Evolutionary conservation across 2,888 invertebrate species (phyloP), one percentile per base, ranked within the genome.

Genomic region (Erebia aethiops): DNA sequence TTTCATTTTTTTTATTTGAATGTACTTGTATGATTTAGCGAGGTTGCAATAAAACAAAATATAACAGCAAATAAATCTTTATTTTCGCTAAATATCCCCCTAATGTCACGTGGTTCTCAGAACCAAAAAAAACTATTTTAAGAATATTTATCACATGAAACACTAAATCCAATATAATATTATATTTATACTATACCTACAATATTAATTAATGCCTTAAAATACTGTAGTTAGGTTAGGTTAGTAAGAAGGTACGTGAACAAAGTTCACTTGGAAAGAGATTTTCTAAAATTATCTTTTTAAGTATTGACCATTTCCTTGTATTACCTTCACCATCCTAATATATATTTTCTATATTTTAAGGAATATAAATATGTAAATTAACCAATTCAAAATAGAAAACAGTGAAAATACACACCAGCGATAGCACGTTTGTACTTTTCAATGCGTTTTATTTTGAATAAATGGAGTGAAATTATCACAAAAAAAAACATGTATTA

Each of bases 1-100:
- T 35, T 35, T 35, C 1, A 35, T 7, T 7, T 35, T 35, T 26
- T 43, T 43, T 43, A 43, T 10, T 43, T 9, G 1, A 43, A 26
- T 8, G 10, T 43, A 43, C 43, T 9, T 21, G 5, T 41, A 41
- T 5, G 16, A 21, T 16, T n/a, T 49, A 7, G 46, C 51, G 21
- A 43, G 21, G 11, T 43, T 46, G 1, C 46, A 66, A 66, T 56
- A 56, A 66, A 66, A 66, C 21, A 43, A 56, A 46, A 54, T 56
- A n/a, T 41, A 58, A 82, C 76, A 77, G 79, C 76, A 82, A 84
- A 84, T 69, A 82, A 81, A 84, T 83, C 83, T 87, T 84, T 86
- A 85, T 85, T 85, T 80, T 78, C 83, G 83, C 77, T 77, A 75
- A 80, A 81, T 82, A 79, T 79, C 85, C 87, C 61, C 18, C 85